Base-by-base conservation (phyloP, 2,888 invertebrate species). In the Drosophila nr. medialis region DNA sequence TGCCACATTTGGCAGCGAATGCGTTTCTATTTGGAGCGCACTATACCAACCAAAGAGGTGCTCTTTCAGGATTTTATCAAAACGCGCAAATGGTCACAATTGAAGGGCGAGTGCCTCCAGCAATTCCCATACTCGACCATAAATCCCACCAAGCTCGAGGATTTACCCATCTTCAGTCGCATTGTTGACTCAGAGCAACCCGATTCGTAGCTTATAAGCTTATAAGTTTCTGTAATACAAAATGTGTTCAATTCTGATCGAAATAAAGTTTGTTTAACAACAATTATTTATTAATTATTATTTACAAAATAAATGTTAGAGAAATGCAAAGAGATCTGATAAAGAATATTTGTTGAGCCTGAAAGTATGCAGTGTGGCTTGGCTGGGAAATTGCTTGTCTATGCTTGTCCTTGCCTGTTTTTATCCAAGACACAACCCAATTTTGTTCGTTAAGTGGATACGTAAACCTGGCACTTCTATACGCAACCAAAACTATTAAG, bases 1-100 rank as follows among this genome's bases (percentile, higher is more conserved):
- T 93, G 92, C 0, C 91, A 93, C 62, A 86, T 93, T n/a, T 93
- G 93, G 93, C 91, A 92, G 61, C 84, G 92, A 13, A 87, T 91
- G 63, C 76, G 88, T 13, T 91, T 92, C 72, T 92, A 92, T 56
- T 75, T 93, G 36, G 85, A 93, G 48, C 76, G 90, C 4, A 91
- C 89, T 8, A 90, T 93, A 59, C 93, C 93, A 10, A 91, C 92
- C 2, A 73, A 92, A 4, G 77, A 91, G 68, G 68, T 76, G 4
- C 77, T 93, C 6, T 93, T 91, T 45, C 70, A 86, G 8, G 88
- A 92, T 60, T 93, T 91, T 64, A 67, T 91, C 15, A 79, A 82
- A 18, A 89, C 91, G 1, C 90, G 89, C 40, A 91, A 91, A 45
- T 93, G 93, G 93, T 87, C 90, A 15, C 77, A 83, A 54, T 92